These are phyloP conservation scores for Microctenopoma lineatum DNA, from an alignment of 2,797 vertebrate species.

Conservation along the genomic window DNA sequence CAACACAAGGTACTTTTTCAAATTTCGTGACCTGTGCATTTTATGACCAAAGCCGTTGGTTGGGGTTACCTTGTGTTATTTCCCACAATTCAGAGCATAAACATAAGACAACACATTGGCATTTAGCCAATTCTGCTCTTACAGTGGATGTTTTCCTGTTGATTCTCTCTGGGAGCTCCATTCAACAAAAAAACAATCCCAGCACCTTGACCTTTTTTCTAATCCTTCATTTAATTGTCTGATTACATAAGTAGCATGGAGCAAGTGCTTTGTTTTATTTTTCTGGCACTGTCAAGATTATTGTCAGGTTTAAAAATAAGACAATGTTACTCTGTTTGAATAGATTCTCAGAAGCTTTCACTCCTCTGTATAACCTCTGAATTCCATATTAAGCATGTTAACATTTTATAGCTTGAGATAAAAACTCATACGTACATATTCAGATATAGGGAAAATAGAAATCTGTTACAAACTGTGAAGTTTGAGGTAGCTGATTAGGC, in stretches of 20 bases:
- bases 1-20: conserved; percentile 44
- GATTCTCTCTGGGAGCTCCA: conserved; percentile 38
- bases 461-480: neutral
- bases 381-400: neutral
- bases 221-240: conserved; percentile 15
- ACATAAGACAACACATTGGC: conserved; percentile 40
- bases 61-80: conserved; percentile 57
- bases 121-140: conserved; percentile 62
- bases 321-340: conserved; percentile 29
- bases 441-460: neutral
- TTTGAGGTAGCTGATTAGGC: neutral
- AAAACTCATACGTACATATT: neutral
- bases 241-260: conserved; percentile 13
- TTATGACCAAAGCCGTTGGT: conserved; percentile 24
- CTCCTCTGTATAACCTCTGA: conserved; percentile 20
- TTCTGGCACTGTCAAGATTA: conserved; percentile 21
- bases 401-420: conserved; percentile 3
- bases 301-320: conserved; percentile 48
- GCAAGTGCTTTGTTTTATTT: conserved; percentile 31
- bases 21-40: conserved; percentile 43
- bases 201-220: conserved; percentile 61
- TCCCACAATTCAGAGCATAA: conserved; percentile 30
- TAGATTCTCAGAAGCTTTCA: conserved; percentile 7
- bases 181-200: conserved; percentile 61
- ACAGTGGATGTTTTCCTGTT: conserved; percentile 67